phyloP scores from a whole-genome alignment of 1,140 invertebrate species.

The Saxidomus purpurata region DNA sequence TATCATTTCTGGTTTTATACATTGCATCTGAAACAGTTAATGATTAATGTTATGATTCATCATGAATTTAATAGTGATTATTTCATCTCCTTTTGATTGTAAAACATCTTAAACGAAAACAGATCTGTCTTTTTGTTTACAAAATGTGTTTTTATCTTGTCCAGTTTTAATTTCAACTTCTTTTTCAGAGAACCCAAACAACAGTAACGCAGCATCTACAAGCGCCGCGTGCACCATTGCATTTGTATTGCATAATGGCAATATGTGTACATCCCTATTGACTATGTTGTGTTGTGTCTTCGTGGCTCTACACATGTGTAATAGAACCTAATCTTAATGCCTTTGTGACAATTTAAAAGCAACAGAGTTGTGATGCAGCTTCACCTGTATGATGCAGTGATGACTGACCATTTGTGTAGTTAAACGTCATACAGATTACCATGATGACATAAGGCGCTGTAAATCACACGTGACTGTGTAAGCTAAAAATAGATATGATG shows the following conservation, averaged over 20 bases:
- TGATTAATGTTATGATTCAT: too few species aligned
- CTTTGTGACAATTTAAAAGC: background rate
- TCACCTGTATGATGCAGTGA: background rate
- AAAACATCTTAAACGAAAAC: too few species aligned
- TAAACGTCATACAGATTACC: background rate
- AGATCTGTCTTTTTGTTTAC: too few species aligned
- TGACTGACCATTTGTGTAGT: background rate
- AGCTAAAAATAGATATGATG: background rate
- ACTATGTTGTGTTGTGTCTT: constrained; percentile 21
- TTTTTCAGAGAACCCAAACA: constrained; percentile 25
- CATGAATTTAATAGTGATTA: too few species aligned
- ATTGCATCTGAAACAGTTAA: too few species aligned
- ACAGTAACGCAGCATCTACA: background rate
- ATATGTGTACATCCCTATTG: constrained; percentile 2
- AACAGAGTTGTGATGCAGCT: background rate
- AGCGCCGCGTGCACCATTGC: constrained; percentile 20
- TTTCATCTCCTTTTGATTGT: too few species aligned
- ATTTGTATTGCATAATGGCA: background rate
- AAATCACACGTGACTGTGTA: background rate
- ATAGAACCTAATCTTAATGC: constrained; percentile 31
- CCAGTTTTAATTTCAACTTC: background rate
- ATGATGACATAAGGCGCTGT: background rate
- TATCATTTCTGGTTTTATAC: too few species aligned
- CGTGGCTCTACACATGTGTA: constrained; percentile 16
- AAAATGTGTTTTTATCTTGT: too few species aligned